These are phyloP conservation scores for Nothocercus nigrocapillus DNA, from an alignment of 2,113 vertebrate genomes.

Conservation along the genomic window DNA sequence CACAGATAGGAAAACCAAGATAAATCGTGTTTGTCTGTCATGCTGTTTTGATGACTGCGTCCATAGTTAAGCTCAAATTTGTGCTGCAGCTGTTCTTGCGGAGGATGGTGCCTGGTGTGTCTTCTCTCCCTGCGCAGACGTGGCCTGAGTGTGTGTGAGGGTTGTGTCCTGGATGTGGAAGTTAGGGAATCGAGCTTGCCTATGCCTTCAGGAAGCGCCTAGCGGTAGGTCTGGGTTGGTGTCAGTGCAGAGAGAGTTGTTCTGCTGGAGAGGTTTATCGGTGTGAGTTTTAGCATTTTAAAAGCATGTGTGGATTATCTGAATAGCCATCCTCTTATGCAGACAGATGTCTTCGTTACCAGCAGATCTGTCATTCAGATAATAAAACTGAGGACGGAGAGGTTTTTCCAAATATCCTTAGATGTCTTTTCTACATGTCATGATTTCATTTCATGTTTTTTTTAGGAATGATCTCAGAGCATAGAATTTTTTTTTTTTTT, in stretches of 20 bases:
- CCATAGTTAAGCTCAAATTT: background rate
- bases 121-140: background rate
- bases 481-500: background rate
- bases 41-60: background rate
- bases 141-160: background rate
- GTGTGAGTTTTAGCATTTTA: background rate
- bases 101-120: background rate
- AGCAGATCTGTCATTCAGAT: background rate
- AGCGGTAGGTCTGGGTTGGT: background rate
- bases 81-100: background rate
- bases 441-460: background rate
- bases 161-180: background rate
- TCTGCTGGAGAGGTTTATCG: background rate
- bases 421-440: background rate
- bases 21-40: background rate
- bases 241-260: background rate
- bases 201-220: background rate
- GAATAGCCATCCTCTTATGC: background rate
- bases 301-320: background rate
- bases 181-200: background rate
- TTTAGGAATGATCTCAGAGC: background rate
- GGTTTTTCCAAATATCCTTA: background rate
- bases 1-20: background rate
- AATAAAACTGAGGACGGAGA: background rate
- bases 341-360: background rate